Percentiles rank a stretch among this genome's conserved stretches.
phyloP scores from a whole-genome alignment of 2,113 vertebrate genomes.

The Trematomus loennbergii region DNA sequence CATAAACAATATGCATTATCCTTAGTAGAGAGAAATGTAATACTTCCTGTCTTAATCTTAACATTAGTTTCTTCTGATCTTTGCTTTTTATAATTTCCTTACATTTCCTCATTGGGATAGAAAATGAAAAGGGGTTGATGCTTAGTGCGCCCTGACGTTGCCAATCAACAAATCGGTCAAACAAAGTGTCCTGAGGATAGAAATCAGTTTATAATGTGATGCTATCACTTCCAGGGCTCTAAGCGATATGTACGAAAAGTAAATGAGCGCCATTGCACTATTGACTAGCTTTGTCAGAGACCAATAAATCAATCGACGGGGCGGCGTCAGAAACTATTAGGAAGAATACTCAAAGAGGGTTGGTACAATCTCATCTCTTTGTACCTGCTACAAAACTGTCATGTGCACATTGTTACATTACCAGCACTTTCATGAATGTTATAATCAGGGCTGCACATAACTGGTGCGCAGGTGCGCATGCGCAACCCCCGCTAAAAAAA shows the following conservation, averaged over 20 bases:
- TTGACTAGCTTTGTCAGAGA: slow-evolving; percentile 53
- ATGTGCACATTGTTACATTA: too few relatives aligned
- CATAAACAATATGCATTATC: background rate
- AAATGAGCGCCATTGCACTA: slow-evolving; percentile 47
- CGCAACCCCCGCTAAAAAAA: too few relatives aligned
- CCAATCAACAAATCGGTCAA: slow-evolving; percentile 38
- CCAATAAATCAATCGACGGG: slow-evolving; percentile 69
- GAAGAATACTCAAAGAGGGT: too few relatives aligned
- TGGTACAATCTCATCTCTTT: too few relatives aligned
- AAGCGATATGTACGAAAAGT: slow-evolving; percentile 53
- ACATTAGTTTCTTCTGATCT: background rate
- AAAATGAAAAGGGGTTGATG: slow-evolving; percentile 6
- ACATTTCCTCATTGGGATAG: background rate
- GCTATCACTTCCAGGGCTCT: slow-evolving; percentile 45
- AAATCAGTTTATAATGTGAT: slow-evolving; percentile 51
- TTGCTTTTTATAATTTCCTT: background rate
- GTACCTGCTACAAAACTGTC: too few relatives aligned
- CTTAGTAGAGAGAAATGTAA: background rate
- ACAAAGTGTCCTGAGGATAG: slow-evolving; percentile 39
- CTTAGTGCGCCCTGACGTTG: background rate
- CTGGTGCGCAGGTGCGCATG: too few relatives aligned
- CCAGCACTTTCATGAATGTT: too few relatives aligned
- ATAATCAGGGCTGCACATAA: too few relatives aligned
- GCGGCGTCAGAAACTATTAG: slow-evolving; percentile 30
- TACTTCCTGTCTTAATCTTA: background rate